These are phyloP conservation scores for Trochalopteron elliotii DNA, from an alignment of 2,113 vertebrate species.

Conservation along the genomic window DNA sequence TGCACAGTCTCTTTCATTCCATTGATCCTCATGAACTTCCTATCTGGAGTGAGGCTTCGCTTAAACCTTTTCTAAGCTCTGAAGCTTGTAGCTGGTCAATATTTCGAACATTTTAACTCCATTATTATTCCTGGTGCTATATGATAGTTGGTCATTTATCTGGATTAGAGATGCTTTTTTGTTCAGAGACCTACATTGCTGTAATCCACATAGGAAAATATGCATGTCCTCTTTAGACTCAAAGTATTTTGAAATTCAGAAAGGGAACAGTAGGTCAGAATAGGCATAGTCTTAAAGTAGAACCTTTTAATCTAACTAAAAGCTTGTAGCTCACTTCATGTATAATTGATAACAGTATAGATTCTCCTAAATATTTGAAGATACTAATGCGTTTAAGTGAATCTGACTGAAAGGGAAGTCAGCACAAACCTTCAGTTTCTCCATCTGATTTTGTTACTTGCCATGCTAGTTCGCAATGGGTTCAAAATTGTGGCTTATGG, in stretches of 20 bases:
- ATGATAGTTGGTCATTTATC: not conserved
- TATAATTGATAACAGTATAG: not conserved
- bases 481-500: accelerated
- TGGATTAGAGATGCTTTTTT: not conserved
- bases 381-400: not conserved
- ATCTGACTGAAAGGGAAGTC: not conserved
- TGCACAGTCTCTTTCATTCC: not conserved
- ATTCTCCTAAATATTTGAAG: constrained; percentile 12
- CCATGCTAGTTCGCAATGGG: not conserved
- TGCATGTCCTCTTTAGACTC: not conserved
- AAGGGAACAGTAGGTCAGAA: not conserved
- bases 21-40: not conserved
- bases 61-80: not conserved
- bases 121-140: not conserved
- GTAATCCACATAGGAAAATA: not conserved
- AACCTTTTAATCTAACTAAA: not conserved
- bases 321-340: not conserved
- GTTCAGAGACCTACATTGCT: not conserved
- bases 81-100: not conserved
- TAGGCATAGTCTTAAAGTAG: not conserved
- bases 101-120: not conserved
- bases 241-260: not conserved
- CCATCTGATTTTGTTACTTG: not conserved
- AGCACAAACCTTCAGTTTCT: not conserved
- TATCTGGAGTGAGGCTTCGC: not conserved